Percentiles rank a stretch among this genome's conserved stretches.
Evolutionary conservation across 2,113 vertebrate species (phyloP).

Genomic region (Nesoenas mayeri): DNA sequence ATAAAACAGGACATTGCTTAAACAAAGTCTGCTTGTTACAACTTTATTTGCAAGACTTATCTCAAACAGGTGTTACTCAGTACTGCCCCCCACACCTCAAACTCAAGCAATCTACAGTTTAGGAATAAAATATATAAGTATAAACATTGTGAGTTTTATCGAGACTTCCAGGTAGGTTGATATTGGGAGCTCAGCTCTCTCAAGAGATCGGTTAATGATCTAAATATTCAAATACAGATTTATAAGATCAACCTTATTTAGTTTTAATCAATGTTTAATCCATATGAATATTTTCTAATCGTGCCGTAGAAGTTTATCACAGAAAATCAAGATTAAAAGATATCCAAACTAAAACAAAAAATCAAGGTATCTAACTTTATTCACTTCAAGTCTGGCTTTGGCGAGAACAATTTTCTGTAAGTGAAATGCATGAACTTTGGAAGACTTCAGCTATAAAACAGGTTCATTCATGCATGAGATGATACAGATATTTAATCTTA

Average conservation of each 20-base stretch:
- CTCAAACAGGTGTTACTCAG: background rate
- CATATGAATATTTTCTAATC: background rate
- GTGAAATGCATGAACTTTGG: background rate
- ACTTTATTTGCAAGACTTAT: background rate
- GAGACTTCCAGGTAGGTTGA: background rate
- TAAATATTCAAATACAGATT: background rate
- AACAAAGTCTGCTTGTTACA: background rate
- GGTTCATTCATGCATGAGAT: background rate
- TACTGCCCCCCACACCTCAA: rapidly evolving
- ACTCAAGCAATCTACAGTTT: background rate
- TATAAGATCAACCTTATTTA: background rate
- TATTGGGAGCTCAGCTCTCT: background rate
- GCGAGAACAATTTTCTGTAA: background rate
- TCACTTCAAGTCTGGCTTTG: background rate
- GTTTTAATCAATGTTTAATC: background rate
- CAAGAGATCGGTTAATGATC: background rate
- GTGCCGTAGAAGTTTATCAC: background rate
- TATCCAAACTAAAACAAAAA: background rate
- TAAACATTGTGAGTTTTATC: background rate
- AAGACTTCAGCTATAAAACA: background rate
- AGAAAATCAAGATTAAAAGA: background rate
- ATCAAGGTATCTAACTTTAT: background rate
- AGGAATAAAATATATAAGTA: background rate
- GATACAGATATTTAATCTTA: background rate
- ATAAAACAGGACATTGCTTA: background rate